Base-by-base conservation (phyloP, 2,797 vertebrate species). In the Ispidina picta region DNA sequence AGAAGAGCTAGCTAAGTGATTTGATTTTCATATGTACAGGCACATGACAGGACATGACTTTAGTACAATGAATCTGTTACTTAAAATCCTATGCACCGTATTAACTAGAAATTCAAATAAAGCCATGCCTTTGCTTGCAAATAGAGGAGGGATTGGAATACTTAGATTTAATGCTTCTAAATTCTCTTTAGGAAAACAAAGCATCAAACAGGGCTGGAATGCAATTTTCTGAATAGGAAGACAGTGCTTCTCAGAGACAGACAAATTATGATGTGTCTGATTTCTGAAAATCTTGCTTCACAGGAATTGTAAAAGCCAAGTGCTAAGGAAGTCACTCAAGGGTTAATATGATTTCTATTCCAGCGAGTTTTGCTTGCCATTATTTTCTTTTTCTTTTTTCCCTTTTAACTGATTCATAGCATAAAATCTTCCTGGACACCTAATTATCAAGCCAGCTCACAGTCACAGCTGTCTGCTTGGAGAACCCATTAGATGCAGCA, bases 401-500 rank as follows among this genome's bases (percentile, higher is more conserved):
- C 96, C 97, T 98, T 98, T 98, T 97, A 98, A 98, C 98, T 97
- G 98, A 98, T 98, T 98, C 97, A 86, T 97, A 97, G 98, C 98
- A 98, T 98, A 98, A 98, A 98, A 98, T 98, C 98, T 98, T 98
- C 98, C 97, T 96, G 98, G 98, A 98, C 98, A 98, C 98, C 98
- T 99, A 99, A 99, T 99, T 98, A 99, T 98, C 98, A 97, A 98
- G 98, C 98, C 98, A 97, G 98, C 98, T 98, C 98, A 98, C 98
- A 98, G 98, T 98, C 98, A 98, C 99, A 99, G 99, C 99, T 99
- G 99, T 98, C 98, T 98, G 98, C 98, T 98, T 98, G 98, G 98
- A 98, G 98, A 99, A 98, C 98, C 98, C 98, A 99, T 99, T 99
- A 99, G 98, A 98, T 98, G 98, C 98, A 98, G 98, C 98, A 98